Base-by-base conservation (phyloP, 2,113 vertebrate genomes). In the Zapornia atra region DNA sequence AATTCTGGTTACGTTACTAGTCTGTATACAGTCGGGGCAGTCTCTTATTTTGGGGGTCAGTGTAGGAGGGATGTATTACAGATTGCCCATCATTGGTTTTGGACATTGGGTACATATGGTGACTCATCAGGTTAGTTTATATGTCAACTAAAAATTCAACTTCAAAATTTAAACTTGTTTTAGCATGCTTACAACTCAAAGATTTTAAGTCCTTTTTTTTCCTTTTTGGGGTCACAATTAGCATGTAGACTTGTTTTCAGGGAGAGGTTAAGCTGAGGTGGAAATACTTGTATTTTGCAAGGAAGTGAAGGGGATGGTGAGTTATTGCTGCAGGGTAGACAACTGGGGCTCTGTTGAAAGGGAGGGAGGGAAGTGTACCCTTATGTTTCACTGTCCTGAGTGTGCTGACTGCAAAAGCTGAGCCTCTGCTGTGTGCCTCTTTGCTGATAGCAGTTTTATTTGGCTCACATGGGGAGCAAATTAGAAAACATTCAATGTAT, bases 71-170 rank as follows among this genome's bases (percentile, higher is more conserved):
- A 21, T 0, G 1, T 10, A n/a, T 59, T 82, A 83, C 34, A 53
- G 61, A 53, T 63, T 0, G 0, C 19, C 5, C 59, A 12, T 25
- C 6, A 6, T 5, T 36, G 16, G 0, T 66, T 88, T 59, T 83
- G n/a, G 46, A 86, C 26, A 12, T 65, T 44, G 56, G 40, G 44
- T 72, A 9, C 48, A 6, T 24, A 17, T 2, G 20, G 25, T 92
- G 78, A 75, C 59, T 79, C 44, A 73, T 10, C 1, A 20, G 17
- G 79, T 61, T 64, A 53, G 46, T 86, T 91, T 83, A n/a, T 26
- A 31, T 11, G 9, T 57, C 21, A 51, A 11, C 33, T 54, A 60
- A 78, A 84, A 89, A 60, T 65, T 79, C 48, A 66, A 0, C 63
- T 57, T 34, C 20, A 70, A 88, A 90, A 15, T 66, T 88, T 50